These are phyloP conservation scores for Petrolisthes manimaculis DNA, from an alignment of 2,888 invertebrate genomes.

Conservation along the genomic window DNA sequence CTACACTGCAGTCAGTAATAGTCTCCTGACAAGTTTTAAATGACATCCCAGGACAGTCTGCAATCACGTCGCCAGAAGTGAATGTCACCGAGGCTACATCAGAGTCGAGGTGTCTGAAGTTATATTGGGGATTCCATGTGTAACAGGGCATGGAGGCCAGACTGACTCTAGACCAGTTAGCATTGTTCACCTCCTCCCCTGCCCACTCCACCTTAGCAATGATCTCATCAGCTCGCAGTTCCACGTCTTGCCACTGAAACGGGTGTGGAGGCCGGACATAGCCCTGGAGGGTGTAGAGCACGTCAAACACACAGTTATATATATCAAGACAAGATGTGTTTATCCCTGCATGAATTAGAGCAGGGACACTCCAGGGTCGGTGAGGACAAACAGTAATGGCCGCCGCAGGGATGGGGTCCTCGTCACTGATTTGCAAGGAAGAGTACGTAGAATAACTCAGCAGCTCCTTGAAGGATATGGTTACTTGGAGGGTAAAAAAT, in stretches of 20 bases:
- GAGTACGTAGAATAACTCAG: conserved; percentile 23
- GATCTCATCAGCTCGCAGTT: background rate
- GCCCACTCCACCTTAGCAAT: conserved; percentile 9
- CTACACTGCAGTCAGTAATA: background rate
- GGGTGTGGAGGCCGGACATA: background rate
- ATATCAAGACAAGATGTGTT: conserved; percentile 8
- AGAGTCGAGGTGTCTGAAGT: background rate
- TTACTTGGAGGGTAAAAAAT: background rate
- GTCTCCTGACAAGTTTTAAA: conserved; percentile 8
- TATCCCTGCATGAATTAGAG: conserved; percentile 23
- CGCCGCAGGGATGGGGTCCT: conserved; percentile 8
- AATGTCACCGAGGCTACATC: background rate
- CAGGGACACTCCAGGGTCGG: conserved; percentile 28
- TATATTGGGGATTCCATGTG: conserved; percentile 25
- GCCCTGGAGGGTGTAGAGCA: conserved; percentile 26
- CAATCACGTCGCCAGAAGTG: background rate
- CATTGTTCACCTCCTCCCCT: background rate
- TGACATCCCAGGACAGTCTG: background rate
- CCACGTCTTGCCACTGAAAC: conserved; percentile 5
- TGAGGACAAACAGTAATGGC: conserved; percentile 35
- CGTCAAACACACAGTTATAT: conserved; percentile 12
- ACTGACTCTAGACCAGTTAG: background rate
- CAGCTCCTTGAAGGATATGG: conserved; percentile 15
- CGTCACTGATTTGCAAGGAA: conserved; percentile 27
- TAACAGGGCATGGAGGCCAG: conserved; percentile 28